Evolutionary conservation across 1,140 invertebrate genomes (phyloP).

Genomic region (Euglossa dilemma): DNA sequence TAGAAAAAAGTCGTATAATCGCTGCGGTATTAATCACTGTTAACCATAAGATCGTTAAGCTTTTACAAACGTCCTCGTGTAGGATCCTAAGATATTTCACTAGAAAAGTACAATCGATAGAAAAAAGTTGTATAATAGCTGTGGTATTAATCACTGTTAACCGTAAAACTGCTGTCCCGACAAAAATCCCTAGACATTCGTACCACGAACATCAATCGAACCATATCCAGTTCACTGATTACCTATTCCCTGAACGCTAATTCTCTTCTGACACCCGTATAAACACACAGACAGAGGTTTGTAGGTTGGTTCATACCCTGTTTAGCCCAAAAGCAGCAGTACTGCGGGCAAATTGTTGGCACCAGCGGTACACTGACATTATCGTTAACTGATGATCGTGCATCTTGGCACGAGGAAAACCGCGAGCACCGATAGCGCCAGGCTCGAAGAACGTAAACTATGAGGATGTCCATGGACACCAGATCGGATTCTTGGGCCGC

Average conservation of each 20-base stretch:
- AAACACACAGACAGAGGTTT: neutral
- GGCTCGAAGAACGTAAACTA: constrained; percentile 63
- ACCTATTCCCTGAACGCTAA: neutral
- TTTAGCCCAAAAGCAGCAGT: neutral
- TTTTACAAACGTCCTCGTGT: too few relatives aligned
- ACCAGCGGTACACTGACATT: neutral
- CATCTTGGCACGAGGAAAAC: constrained; percentile 13
- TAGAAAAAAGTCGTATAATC: too few relatives aligned
- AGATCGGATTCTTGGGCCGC: constrained; percentile 63
- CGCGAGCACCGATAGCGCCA: constrained; percentile 8
- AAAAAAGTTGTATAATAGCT: too few relatives aligned
- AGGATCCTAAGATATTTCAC: too few relatives aligned
- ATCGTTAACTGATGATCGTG: constrained; percentile 23
- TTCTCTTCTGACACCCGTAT: neutral
- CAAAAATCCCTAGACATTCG: neutral
- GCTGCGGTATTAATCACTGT: too few relatives aligned
- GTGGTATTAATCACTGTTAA: too few relatives aligned
- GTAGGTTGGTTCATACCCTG: too few relatives aligned
- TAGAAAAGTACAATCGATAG: too few relatives aligned
- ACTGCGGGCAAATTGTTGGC: constrained; percentile 1
- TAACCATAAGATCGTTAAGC: too few relatives aligned
- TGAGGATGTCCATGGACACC: constrained; percentile 63
- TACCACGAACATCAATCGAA: too few relatives aligned
- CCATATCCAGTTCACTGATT: too few relatives aligned
- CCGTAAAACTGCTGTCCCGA: too few relatives aligned